Conservation (phyloP, 2,888 invertebrate genomes). For the Cerastoderma edule region DNA sequence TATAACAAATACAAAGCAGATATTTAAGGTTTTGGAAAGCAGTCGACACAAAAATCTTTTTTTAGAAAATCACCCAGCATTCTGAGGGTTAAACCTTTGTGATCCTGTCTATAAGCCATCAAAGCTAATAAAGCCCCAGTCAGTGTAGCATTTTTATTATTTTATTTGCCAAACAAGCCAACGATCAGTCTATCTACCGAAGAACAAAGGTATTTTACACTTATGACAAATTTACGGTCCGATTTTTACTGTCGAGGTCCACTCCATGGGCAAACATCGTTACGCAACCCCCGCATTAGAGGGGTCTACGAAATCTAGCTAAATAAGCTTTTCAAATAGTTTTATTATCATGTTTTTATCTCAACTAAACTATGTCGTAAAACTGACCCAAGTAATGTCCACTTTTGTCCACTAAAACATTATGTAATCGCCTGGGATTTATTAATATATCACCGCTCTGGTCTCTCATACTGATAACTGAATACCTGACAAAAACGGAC, state of each 20-base stretch:
- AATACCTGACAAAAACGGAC: slow-evolving; percentile 36
- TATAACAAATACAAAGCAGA: too few relatives aligned
- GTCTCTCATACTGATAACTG: slow-evolving; percentile 49
- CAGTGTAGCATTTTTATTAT: slow-evolving; percentile 27
- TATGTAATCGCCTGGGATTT: slow-evolving; percentile 53
- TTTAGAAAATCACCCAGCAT: too few relatives aligned
- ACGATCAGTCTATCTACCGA: not conserved
- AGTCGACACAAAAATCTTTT: too few relatives aligned
- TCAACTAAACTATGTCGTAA: slow-evolving; percentile 61
- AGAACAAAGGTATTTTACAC: slow-evolving; percentile 42
- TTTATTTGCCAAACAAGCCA: slow-evolving; percentile 32
- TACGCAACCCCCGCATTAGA: slow-evolving; percentile 32
- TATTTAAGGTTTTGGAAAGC: too few relatives aligned
- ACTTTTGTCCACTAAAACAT: slow-evolving; percentile 51
- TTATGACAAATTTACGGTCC: slow-evolving; percentile 40
- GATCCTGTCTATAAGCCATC: too few relatives aligned
- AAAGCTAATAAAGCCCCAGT: slow-evolving; percentile 18
- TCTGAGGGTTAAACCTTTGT: too few relatives aligned
- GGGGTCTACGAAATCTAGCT: slow-evolving; percentile 19
- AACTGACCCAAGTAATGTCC: slow-evolving; percentile 50
- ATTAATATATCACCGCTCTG: slow-evolving; percentile 59
- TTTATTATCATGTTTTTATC: slow-evolving; percentile 58
- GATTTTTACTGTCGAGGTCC: slow-evolving; percentile 32
- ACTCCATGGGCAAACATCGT: slow-evolving; percentile 36
- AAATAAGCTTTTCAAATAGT: slow-evolving; percentile 57